These are phyloP conservation scores for Empidonax alnorum DNA, from an alignment of 2,113 vertebrate species.

Conservation along the genomic window DNA sequence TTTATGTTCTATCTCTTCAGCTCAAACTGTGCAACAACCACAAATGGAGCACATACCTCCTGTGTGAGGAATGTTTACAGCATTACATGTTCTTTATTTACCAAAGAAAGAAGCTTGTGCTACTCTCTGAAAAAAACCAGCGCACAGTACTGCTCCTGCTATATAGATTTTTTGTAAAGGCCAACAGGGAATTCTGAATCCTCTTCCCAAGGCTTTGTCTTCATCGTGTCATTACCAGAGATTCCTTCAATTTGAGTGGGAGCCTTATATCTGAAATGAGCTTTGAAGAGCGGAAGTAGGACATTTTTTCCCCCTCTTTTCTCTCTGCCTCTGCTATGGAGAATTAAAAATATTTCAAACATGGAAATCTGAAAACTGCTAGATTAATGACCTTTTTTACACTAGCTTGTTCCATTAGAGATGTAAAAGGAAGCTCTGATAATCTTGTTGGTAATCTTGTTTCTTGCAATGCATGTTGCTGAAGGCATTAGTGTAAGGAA, in stretches of 20 bases:
- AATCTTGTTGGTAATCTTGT: background rate
- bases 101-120: conserved; percentile 63
- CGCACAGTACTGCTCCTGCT: background rate
- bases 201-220: background rate
- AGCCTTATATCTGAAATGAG: background rate
- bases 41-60: conserved; percentile 35
- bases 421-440: background rate
- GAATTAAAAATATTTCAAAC: background rate
- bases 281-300: background rate
- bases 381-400: background rate
- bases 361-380: background rate
- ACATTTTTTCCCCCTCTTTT: background rate
- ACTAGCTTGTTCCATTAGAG: background rate
- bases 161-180: conserved; percentile 9
- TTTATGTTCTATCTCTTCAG: background rate
- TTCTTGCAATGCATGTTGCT: background rate
- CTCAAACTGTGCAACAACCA: conserved; percentile 22
- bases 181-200: conserved; percentile 7
- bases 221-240: conserved; percentile 5
- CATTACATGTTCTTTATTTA: conserved; percentile 40
- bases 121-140: conserved; percentile 16
- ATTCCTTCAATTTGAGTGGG: background rate
- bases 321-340: background rate
- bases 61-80: conserved; percentile 42
- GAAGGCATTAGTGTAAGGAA: background rate